Evolutionary conservation across 2,113 vertebrate genomes (phyloP), one percentile per base, ranked within the genome.

Genomic region (Pelecanoides urinatrix): DNA sequence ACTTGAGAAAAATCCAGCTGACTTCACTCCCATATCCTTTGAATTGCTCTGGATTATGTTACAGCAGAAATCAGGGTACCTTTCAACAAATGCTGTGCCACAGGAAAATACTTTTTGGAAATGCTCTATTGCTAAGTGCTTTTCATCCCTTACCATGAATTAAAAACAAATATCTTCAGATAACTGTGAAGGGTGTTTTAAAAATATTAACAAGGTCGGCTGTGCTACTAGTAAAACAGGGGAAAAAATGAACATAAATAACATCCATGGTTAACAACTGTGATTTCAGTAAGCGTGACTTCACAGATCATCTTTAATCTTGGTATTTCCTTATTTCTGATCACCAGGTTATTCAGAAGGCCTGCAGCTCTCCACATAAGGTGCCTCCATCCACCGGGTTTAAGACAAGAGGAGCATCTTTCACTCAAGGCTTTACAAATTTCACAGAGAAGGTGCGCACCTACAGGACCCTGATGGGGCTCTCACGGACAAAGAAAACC

Each of bases 211-310:
- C 36, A 45, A 71, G 29, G 40, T 82, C 67, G 72, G 63, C 22
- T 73, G 49, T 27, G 21, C 26, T 81, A 56, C 34, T 26, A 34
- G 23, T 44, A 49, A 71, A 88, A 50, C 3, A 13, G 52, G 19
- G 3, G 4, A 61, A 50, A 50, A 61, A n/a, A 2, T 3, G 2
- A 88, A 76, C 6, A 2, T 4, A 49, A 58, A 1, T 5, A 49
- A 58, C 8, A 52, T 8, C 15, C 36, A 40, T 3, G 12, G 13
- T 36, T 45, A 78, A 53, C 58, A 45, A 44, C 5, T 19, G 29
- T 25, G 27, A 68, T 56, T 79, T 81, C 26, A 53, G 25, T 17
- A 77, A 66, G 32, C 2, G 2, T 27, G 52, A 72, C 32, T 47
- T 81, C 10, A 78, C 15, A 56, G 67, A 77, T 6, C 45, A 87